These are phyloP conservation scores for Luffia ferchaultella DNA, from an alignment of 2,888 invertebrate genomes.

Conservation along the genomic window DNA sequence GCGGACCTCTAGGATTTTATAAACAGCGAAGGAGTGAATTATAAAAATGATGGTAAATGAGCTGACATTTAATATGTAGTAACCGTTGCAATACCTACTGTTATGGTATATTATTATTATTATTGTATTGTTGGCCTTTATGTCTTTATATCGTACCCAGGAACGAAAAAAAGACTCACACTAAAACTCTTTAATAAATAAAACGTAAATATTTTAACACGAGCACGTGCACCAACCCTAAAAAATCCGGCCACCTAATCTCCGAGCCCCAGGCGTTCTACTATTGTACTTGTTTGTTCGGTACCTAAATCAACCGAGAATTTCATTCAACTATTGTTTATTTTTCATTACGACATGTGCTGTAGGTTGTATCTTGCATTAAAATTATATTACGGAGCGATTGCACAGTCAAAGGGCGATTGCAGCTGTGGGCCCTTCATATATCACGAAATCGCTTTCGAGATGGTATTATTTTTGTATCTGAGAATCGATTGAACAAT, in stretches of 20 bases:
- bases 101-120: too few relatives aligned
- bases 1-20: too few relatives aligned
- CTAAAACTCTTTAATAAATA: too few relatives aligned
- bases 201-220: too few relatives aligned
- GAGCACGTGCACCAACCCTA: not conserved
- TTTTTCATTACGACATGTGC: slow-evolving; percentile 35
- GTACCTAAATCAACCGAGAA: slow-evolving; percentile 30
- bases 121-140: too few relatives aligned
- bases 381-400: slow-evolving; percentile 6
- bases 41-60: too few relatives aligned
- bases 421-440: not conserved
- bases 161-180: too few relatives aligned
- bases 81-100: too few relatives aligned
- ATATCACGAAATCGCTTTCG: not conserved
- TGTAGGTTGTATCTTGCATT: slow-evolving; percentile 16
- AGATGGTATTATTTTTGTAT: not conserved
- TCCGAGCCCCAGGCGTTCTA: slow-evolving; percentile 2
- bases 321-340: slow-evolving; percentile 24
- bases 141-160: too few relatives aligned
- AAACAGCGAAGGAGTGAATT: too few relatives aligned
- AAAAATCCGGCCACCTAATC: not conserved
- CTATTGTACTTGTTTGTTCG: slow-evolving; percentile 26
- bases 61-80: too few relatives aligned
- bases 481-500: not conserved
- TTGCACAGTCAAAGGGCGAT: not conserved